Base-by-base conservation (phyloP, 23 tunicate genomes). In the Trididemnum miniatum region DNA sequence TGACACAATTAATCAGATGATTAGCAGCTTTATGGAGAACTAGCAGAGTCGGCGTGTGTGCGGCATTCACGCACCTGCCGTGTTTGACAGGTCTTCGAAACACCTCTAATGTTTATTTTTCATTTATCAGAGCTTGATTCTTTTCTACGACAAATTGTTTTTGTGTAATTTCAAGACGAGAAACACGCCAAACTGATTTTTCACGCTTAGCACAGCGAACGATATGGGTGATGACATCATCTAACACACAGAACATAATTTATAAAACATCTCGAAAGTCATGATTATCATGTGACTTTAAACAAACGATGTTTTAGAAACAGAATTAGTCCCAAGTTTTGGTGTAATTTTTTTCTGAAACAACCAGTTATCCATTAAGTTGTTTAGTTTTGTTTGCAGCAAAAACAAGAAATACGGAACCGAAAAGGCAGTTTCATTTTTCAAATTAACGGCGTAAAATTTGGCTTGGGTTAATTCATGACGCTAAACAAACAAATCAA, bases 121-220 rank as follows among this genome's bases (percentile, higher is more conserved):
- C 54, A 44, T 44, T 44, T 15, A 44, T 44, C 54, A 44, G n/a
- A 44, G 54, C 54, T 15, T 9, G 9, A 44, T 44, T 44, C 54
- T 44, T 44, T 7, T 15, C 67, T 24, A 18, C 57, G 29, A 62
- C 67, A 62, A 62, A 22, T 18, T 62, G 23, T 62, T 62, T 67
- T 67, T 20, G 67, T 62, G 4, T 62, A 62, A n/a, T 62, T 62
- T 15, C 26, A 4, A 67, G 75, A 33, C 38, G 38, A 67, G 5
- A 32, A 31, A 67, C 38, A 9, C 75, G 75, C 38, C 75, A 67
- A 67, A 67, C 32, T 67, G 75, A 67, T 67, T 67, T n/a, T 12
- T n/a, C 9, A 67, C 75, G 75, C 38, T 67, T 62, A 4, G 4
- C 26, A 62, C 29, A 22, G 28, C 29, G 67, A n/a, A 26, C 25